phyloP scores from a whole-genome alignment of 2,888 invertebrate genomes.

The Pyrochroa serraticornis region DNA sequence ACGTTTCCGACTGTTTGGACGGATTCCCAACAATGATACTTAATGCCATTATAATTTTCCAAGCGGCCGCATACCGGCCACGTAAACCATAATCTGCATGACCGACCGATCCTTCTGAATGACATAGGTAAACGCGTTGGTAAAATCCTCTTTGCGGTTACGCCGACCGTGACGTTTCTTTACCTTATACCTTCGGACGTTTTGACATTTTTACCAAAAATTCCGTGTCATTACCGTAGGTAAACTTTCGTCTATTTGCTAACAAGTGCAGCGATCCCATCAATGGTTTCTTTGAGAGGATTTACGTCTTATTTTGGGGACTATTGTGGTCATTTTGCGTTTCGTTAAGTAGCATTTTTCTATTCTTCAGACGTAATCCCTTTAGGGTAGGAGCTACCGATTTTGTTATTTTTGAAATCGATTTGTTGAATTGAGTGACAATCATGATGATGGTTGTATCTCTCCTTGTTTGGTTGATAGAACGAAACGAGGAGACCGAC shows the following conservation, averaged over 20 bases:
- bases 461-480: not conserved
- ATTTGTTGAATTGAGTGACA: not conserved
- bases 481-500: not conserved
- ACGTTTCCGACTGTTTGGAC: too few species aligned
- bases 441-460: not conserved
- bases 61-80: constrained; percentile 37
- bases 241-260: constrained; percentile 10
- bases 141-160: constrained; percentile 32
- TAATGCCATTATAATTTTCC: constrained; percentile 55
- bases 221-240: constrained; percentile 40
- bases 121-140: constrained; percentile 35
- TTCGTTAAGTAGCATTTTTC: too few species aligned
- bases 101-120: constrained; percentile 35
- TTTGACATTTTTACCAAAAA: constrained; percentile 39
- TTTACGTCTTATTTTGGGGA: constrained; percentile 19
- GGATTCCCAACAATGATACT: constrained; percentile 35
- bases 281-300: constrained; percentile 3
- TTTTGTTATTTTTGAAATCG: not conserved
- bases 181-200: constrained; percentile 18
- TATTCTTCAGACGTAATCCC: too few species aligned
- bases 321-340: not conserved
- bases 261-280: constrained; percentile 18
- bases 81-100: constrained; percentile 35
- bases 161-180: constrained; percentile 8
- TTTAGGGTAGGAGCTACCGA: not conserved